phyloP scores from a whole-genome alignment of 37 sponge, comb jelly and placozoan genomes.

The Agelas oroides region DNA sequence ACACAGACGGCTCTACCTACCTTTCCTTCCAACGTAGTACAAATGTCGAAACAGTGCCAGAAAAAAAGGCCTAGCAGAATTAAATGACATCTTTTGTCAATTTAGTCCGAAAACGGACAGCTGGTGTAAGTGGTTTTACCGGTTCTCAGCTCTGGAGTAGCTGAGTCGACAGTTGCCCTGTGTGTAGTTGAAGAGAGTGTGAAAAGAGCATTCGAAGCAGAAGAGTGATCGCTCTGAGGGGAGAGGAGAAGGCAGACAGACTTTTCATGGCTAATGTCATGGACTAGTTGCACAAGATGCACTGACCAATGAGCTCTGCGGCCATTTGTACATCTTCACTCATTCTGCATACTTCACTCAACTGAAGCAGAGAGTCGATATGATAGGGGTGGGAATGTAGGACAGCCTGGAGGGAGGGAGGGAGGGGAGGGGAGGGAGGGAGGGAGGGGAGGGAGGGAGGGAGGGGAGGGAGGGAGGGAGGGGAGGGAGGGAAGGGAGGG shows the following conservation, averaged over 20 bases:
- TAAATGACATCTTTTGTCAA: too few relatives aligned
- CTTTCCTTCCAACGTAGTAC: conserved; percentile 75
- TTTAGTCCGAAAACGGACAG: too few relatives aligned
- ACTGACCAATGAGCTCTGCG: conserved; percentile 84
- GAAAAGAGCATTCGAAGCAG: conserved; percentile 89
- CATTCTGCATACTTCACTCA: conserved; percentile 95
- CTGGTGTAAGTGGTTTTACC: conserved; percentile 70
- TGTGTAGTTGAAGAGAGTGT: conserved; percentile 88
- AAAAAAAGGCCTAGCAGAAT: conserved; percentile 71
- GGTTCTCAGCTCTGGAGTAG: conserved; percentile 89
- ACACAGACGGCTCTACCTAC: conserved; percentile 18
- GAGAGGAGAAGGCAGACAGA: too few relatives aligned
- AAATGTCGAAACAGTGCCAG: conserved; percentile 79
- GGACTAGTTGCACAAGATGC: too few relatives aligned
- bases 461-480: neutral
- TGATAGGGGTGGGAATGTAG: conserved; percentile 93
- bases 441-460: neutral
- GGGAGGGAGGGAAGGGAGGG: conserved; percentile 27
- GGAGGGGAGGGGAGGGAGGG: neutral
- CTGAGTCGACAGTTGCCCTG: conserved; percentile 83
- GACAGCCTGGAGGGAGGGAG: conserved; percentile 41
- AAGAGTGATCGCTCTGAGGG: conserved; percentile 84
- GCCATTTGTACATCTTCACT: conserved; percentile 95
- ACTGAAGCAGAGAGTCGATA: conserved; percentile 92
- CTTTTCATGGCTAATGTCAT: neutral